Evolutionary conservation across 2,888 invertebrate species (phyloP), one percentile per base, ranked within the genome.

Genomic region (Dasypolia templi): DNA sequence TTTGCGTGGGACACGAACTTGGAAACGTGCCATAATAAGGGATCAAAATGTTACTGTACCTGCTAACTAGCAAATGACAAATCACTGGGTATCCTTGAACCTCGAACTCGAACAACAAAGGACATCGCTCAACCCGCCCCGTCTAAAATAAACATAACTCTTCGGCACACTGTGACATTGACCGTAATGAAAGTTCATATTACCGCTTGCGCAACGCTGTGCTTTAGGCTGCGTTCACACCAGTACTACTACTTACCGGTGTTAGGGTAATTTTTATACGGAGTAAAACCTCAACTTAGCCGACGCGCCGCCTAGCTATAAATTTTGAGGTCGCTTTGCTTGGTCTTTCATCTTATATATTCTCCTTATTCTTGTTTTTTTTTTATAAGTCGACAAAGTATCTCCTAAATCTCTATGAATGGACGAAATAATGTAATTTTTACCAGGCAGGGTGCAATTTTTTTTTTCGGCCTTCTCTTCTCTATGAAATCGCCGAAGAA

Each of bases 141-240:
- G 65, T 80, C 80, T 65, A 80, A 83, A 62, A 64, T 83, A 72
- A 80, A 80, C 80, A 68, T 58, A 42, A 68, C 32, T 79, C 77
- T 77, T 56, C 66, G 68, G 68, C 59, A 67, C 44, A 75, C 68
- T 78, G 69, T 89, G 94, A 94, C 95, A 95, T 94, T 95, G 95
- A 94, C 95, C 94, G 90, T 89, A 85, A 88, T 88, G 88, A 91
- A 92, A 94, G 93, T 92, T 93, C 92, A 92, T 86, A 88, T 94
- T 93, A 90, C 92, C 71, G 85, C 83, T 91, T 91, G 88, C 92
- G 93, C 90, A 92, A 94, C 88, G 22, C 75, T 78, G 53, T 55
- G 71, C 73, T 79, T 78, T 51, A 70, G 29, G 29, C 42, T 0
- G 72, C n/a, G 29, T 42, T 42, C 29, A 70, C 29, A 70, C 72